These are phyloP conservation scores for Spilosoma lubricipeda DNA, from an alignment of 2,888 invertebrate species.

Conservation along the genomic window DNA sequence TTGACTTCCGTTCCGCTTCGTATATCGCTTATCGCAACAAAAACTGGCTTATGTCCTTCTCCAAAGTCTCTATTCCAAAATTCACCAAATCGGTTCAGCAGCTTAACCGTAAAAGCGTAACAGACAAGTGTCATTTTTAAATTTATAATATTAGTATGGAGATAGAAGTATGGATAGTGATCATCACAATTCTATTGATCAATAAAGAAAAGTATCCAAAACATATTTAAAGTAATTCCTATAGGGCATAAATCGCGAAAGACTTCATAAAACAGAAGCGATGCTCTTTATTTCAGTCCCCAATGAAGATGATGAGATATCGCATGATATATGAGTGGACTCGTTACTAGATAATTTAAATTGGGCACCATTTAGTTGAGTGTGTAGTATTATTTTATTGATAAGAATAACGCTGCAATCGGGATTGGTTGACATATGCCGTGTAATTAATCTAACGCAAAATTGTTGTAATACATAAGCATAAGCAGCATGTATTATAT, in stretches of 20 bases:
- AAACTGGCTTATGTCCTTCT: no score
- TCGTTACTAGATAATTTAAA: slow-evolving; percentile 50
- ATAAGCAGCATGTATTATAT: no score
- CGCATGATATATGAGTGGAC: slow-evolving; percentile 44
- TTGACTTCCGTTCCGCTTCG: no score
- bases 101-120: no score
- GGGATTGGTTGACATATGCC: neutral
- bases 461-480: no score
- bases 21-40: no score
- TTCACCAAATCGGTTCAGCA: no score
- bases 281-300: slow-evolving; percentile 29
- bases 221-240: neutral
- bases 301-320: slow-evolving; percentile 41
- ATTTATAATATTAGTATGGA: no score
- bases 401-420: neutral
- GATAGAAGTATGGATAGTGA: neutral
- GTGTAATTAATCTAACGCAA: no score
- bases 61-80: no score
- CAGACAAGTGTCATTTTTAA: no score
- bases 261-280: slow-evolving; percentile 34
- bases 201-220: no score
- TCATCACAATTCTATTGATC: neutral
- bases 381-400: slow-evolving; percentile 8
- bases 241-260: neutral
- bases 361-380: slow-evolving; percentile 36